Base-by-base conservation (phyloP, 2,888 invertebrate species). In the Drosophila buzzatii region DNA sequence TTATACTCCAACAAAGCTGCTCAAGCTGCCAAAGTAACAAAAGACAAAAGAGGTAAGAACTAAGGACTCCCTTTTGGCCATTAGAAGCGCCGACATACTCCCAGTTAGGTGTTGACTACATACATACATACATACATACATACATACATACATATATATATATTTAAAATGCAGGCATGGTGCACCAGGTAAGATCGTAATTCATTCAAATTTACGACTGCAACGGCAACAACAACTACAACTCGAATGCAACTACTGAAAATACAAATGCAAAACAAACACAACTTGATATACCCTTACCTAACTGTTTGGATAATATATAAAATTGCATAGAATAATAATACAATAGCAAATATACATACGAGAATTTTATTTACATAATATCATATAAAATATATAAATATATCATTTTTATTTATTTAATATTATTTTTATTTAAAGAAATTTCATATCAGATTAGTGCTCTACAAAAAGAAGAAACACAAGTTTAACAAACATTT, bases 121-220 rank as follows among this genome's bases (percentile, higher is more conserved):
- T 79, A 78, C 12, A 16, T 23, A 23, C 4, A 23, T 4, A 23
- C 23, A 23, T 23, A 23, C 23, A 23, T 79, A 23, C 37, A 67
- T 79, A 81, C 4, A 6, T 82, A 23, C 37, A 67, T 79, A 81
- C 4, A 16, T 82, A 23, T 37, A 67, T 79, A 82, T 12, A 16
- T 88, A 81, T 70, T 86, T 83, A 83, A 88, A 85, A 86, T 83
- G 84, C 82, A 82, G 83, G 70, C 86, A 68, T 57, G 61, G 64
- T 83, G 76, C 76, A 78, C 64, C 79, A 71, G 68, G 64, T 81
- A 75, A 85, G 82, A 71, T 85, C 84, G 84, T 84, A 88, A 82
- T 70, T 84, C 90, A 84, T 73, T 85, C 63, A 75, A 85, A 88
- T 84, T 90, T 90, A 84, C 85, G 88, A 82, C 85, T 73, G 52